These are phyloP conservation scores for Phoebastria nigripes DNA, from an alignment of 2,797 vertebrate genomes.

Conservation along the genomic window DNA sequence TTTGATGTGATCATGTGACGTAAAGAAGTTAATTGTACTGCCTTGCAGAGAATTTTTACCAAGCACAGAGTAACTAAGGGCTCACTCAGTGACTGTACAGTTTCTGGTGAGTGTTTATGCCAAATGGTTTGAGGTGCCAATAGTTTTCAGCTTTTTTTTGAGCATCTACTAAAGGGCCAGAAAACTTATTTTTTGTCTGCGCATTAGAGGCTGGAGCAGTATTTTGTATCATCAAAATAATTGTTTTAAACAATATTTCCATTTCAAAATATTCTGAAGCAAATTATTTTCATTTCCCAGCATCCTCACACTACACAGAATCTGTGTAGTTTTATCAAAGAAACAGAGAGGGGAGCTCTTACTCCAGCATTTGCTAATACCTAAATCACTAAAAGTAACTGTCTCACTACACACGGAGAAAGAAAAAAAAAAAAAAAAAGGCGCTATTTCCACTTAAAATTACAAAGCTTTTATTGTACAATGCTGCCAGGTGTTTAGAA, in stretches of 20 bases:
- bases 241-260: background rate
- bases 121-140: background rate
- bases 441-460: constrained; percentile 90
- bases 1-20: background rate
- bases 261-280: background rate
- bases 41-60: background rate
- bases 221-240: background rate
- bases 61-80: background rate
- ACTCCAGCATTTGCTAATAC: constrained; percentile 76
- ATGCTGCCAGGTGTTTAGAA: constrained; percentile 79
- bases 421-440: constrained; percentile 73
- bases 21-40: background rate
- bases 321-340: constrained; percentile 75
- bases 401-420: constrained; percentile 66
- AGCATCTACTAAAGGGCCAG: background rate
- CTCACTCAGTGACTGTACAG: background rate
- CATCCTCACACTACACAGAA: background rate
- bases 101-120: background rate
- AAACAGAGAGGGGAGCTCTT: constrained; percentile 97
- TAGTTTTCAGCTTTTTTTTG: background rate
- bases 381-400: constrained; percentile 42
- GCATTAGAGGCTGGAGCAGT: background rate
- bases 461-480: constrained; percentile 81
- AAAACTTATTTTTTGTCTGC: background rate
- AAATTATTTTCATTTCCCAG: constrained; percentile 28